Evolutionary conservation across 2,113 vertebrate species (phyloP).

Genomic region (Daphoenositta chrysoptera): DNA sequence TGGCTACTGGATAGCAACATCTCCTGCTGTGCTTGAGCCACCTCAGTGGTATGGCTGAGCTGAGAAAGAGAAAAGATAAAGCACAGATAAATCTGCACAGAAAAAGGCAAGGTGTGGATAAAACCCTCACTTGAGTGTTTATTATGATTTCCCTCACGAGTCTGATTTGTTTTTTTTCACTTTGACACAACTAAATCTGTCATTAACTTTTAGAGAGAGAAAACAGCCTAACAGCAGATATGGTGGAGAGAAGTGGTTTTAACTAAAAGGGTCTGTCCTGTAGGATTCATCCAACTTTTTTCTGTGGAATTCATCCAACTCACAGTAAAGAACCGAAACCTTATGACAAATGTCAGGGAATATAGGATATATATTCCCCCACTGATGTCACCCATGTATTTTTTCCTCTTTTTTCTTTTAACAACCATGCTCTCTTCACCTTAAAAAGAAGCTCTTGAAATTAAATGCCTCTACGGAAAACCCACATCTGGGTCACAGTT

Average conservation of each 20-base stretch:
- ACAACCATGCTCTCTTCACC: not conserved
- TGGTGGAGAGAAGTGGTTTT: not conserved
- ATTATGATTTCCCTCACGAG: not conserved
- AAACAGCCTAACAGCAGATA: not conserved
- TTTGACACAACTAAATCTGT: not conserved
- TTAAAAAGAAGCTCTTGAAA: not conserved
- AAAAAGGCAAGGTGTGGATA: not conserved
- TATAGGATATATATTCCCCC: not conserved
- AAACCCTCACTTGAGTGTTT: not conserved
- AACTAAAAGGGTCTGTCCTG: not conserved
- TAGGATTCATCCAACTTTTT: not conserved
- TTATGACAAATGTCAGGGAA: not conserved
- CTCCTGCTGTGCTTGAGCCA: not conserved
- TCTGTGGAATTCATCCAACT: not conserved
- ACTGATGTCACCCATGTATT: not conserved
- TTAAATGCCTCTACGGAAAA: not conserved
- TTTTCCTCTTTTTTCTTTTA: not conserved
- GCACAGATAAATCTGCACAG: not conserved
- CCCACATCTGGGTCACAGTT: conserved; percentile 30
- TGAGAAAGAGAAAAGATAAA: not conserved
- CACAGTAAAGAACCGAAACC: not conserved
- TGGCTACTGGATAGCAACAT: not conserved
- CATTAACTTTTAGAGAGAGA: not conserved
- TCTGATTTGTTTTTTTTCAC: not conserved
- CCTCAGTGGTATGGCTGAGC: not conserved